These are phyloP conservation scores for Xestia rhomboidea DNA, from an alignment of 2,888 invertebrate species.

Conservation along the genomic window DNA sequence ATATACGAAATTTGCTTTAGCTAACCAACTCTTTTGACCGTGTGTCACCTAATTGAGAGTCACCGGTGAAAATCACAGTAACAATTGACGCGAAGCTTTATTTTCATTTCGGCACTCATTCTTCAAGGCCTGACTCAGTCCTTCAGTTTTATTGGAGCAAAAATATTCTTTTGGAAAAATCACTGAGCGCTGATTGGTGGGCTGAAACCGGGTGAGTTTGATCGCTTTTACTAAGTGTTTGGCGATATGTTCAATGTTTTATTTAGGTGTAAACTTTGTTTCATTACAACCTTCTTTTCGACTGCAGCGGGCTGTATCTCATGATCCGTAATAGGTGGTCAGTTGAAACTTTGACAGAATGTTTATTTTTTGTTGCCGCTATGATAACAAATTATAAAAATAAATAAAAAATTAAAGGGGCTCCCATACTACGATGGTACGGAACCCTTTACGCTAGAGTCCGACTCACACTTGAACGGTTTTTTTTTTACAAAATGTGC, in stretches of 20 bases:
- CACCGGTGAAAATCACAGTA: constrained; percentile 61
- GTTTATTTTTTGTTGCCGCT: no score
- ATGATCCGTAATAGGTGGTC: no score
- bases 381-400: no score
- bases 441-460: no score
- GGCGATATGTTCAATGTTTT: constrained; percentile 12
- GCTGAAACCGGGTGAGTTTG: constrained; percentile 49
- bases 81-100: constrained; percentile 68
- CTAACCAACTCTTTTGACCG: background rate
- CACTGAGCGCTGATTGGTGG: constrained; percentile 44
- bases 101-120: constrained; percentile 69
- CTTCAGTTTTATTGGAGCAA: constrained; percentile 47
- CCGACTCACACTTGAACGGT: no score
- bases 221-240: constrained; percentile 41
- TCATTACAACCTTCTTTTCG: no score
- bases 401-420: no score
- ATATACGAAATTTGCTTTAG: background rate
- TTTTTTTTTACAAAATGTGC: no score
- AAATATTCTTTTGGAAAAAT: constrained; percentile 52
- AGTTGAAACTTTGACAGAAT: no score
- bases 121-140: constrained; percentile 41
- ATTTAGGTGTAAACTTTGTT: background rate
- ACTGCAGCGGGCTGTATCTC: no score
- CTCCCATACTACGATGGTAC: no score
- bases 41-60: constrained; percentile 51